phyloP scores from a whole-genome alignment of 2,888 invertebrate genomes.

The Calliopum simillimum region DNA sequence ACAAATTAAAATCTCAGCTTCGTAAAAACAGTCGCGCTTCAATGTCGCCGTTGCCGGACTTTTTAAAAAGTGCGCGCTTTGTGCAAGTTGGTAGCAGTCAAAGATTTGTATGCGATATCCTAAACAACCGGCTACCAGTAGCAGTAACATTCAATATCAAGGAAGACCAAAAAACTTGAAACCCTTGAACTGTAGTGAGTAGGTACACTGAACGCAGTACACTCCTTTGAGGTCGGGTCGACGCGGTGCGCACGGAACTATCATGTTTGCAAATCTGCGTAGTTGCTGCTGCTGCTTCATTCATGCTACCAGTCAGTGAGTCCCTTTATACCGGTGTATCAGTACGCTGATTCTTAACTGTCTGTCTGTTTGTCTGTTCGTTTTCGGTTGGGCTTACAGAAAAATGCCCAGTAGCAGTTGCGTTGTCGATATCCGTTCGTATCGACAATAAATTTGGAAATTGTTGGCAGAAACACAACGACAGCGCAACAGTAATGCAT shows the following conservation, averaged over 20 bases:
- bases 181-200: neutral
- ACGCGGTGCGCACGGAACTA: slow-evolving; percentile 26
- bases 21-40: slow-evolving; percentile 44
- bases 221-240: neutral
- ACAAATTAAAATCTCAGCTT: slow-evolving; percentile 61
- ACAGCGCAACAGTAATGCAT: too few species aligned
- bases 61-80: neutral
- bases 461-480: slow-evolving; percentile 37
- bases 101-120: slow-evolving; percentile 39
- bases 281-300: slow-evolving; percentile 34
- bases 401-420: slow-evolving; percentile 67
- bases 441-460: slow-evolving; percentile 66
- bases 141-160: neutral
- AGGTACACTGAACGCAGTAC: neutral
- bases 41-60: slow-evolving; percentile 24
- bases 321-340: neutral
- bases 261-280: slow-evolving; percentile 27
- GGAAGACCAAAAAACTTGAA: neutral
- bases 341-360: neutral
- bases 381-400: slow-evolving; percentile 11
- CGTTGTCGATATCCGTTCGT: slow-evolving; percentile 66
- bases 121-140: slow-evolving; percentile 6
- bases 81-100: slow-evolving; percentile 42
- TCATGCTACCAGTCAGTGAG: too few species aligned
- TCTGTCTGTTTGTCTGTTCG: neutral